A percentile compares a stretch with the other conserved stretches of the same genome.
These are phyloP conservation scores for Stegostoma tigrinum DNA, from an alignment of 2,113 vertebrate genomes.

Conservation along the genomic window DNA sequence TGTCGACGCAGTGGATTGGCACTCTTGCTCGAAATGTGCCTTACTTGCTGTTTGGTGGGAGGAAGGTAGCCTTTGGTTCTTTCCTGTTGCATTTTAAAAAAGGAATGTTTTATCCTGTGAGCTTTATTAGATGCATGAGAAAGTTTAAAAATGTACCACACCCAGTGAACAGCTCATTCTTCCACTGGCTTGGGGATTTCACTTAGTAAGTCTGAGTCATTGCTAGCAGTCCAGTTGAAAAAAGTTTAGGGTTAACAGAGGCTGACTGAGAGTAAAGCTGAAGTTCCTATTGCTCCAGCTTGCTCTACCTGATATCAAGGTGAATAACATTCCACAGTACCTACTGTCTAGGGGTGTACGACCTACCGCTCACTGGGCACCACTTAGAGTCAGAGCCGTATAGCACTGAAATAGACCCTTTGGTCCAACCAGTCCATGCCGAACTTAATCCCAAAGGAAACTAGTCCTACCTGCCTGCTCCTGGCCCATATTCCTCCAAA, in stretches of 20 bases:
- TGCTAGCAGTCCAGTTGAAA: not conserved
- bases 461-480: no score
- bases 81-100: not conserved
- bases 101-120: not conserved
- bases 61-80: not conserved
- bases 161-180: not conserved
- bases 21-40: not conserved
- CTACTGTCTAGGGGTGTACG: no score
- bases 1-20: no score
- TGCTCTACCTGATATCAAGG: not conserved
- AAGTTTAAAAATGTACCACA: not conserved
- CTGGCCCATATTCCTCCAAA: no score
- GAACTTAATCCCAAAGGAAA: no score
- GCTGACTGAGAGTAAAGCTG: not conserved
- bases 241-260: not conserved
- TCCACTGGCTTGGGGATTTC: not conserved
- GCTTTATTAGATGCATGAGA: not conserved
- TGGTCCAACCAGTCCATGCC: no score
- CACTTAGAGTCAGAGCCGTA: no score
- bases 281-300: not conserved
- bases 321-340: not conserved
- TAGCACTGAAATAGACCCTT: no score
- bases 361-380: no score
- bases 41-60: not conserved
- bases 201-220: not conserved